phyloP scores from a whole-genome alignment of 2,888 invertebrate species.

The Drepanosiphum platanoidis region DNA sequence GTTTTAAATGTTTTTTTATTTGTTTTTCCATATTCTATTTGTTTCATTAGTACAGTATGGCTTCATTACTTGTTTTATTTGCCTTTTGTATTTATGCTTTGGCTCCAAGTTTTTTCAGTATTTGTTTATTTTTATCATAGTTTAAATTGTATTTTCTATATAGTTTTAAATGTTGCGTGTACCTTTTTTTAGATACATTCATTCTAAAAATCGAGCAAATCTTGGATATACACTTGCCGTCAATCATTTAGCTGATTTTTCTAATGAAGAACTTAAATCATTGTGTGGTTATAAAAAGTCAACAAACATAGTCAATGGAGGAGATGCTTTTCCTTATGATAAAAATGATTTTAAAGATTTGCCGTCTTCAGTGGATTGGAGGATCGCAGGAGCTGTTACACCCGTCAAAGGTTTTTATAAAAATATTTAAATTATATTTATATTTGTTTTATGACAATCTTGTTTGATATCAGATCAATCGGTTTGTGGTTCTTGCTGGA shows the following conservation, averaged over 20 bases:
- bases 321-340: slow-evolving; percentile 81
- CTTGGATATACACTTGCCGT: slow-evolving; percentile 79
- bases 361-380: slow-evolving; percentile 78
- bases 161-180: too few species aligned
- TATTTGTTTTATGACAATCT: not conserved
- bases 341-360: slow-evolving; percentile 67
- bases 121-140: too few species aligned
- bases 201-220: slow-evolving; percentile 82
- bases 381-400: slow-evolving; percentile 90
- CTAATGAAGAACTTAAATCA: slow-evolving; percentile 79
- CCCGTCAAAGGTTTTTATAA: slow-evolving; percentile 82
- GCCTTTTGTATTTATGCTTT: too few species aligned
- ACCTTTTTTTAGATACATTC: slow-evolving; percentile 73
- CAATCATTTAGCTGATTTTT: slow-evolving; percentile 89
- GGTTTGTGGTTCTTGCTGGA: slow-evolving; percentile 97
- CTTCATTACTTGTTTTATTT: too few species aligned
- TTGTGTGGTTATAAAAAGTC: slow-evolving; percentile 76
- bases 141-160: too few species aligned
- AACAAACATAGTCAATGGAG: slow-evolving; percentile 74
- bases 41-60: too few species aligned
- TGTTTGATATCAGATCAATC: slow-evolving; percentile 81
- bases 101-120: too few species aligned
- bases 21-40: too few species aligned
- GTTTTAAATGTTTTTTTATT: too few species aligned
- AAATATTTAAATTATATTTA: not conserved